These are phyloP conservation scores for Galerucella calmariensis DNA, from an alignment of 2,888 invertebrate species.

Conservation along the genomic window DNA sequence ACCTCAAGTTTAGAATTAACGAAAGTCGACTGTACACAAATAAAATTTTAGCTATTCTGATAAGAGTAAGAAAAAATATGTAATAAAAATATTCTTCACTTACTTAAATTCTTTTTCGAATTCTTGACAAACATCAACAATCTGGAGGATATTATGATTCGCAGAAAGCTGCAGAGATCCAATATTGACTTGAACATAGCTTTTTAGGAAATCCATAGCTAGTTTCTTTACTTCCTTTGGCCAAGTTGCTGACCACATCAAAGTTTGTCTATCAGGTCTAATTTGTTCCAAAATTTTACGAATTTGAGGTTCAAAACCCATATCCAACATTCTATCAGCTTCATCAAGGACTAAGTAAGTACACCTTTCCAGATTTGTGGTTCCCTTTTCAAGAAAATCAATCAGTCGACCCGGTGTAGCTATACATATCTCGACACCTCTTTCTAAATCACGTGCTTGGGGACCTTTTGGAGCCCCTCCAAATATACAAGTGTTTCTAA, in stretches of 20 bases:
- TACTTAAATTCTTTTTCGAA: slow-evolving; percentile 78
- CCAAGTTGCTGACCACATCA: slow-evolving; percentile 99
- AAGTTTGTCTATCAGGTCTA: slow-evolving; percentile 91
- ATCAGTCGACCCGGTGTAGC: slow-evolving; percentile 92
- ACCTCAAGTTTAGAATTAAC: too few relatives aligned
- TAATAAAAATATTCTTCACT: slow-evolving; percentile 40
- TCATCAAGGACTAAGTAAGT: slow-evolving; percentile 93
- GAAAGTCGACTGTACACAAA: too few relatives aligned
- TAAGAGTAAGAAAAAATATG: not conserved
- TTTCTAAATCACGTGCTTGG: slow-evolving; percentile 77
- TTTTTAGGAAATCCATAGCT: slow-evolving; percentile 91
- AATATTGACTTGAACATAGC: slow-evolving; percentile 92
- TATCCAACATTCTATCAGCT: slow-evolving; percentile 96
- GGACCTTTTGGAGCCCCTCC: slow-evolving; percentile 93
- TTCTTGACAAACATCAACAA: slow-evolving; percentile 87
- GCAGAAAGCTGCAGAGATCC: slow-evolving; percentile 89
- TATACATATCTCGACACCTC: slow-evolving; percentile 85
- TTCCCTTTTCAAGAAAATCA: slow-evolving; percentile 82
- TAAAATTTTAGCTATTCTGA: not conserved
- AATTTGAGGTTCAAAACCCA: slow-evolving; percentile 98
- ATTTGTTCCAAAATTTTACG: slow-evolving; percentile 94
- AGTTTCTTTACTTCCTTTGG: slow-evolving; percentile 93
- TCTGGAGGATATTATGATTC: slow-evolving; percentile 91
- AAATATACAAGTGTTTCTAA: slow-evolving; percentile 88
- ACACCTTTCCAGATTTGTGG: slow-evolving; percentile 75